Evolutionary conservation across 2,797 vertebrate species (phyloP).

Genomic region (Rhincodon typus): DNA sequence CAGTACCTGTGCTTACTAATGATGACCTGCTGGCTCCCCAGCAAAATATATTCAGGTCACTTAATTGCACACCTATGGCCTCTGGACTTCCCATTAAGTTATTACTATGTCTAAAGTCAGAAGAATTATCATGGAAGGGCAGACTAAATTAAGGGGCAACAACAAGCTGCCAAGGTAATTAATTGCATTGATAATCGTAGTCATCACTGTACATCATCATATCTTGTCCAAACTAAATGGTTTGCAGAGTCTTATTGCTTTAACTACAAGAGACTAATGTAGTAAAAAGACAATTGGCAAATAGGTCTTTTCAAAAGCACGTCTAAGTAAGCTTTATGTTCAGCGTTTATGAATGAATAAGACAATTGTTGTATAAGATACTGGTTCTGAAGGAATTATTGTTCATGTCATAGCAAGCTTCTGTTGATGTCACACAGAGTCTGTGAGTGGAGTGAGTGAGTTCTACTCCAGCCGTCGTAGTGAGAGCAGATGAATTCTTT

Average conservation of each 20-base stretch:
- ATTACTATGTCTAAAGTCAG: not conserved
- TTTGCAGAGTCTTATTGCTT: not conserved
- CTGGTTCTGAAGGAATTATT: no score
- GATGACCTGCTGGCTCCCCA: not conserved
- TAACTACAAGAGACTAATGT: not conserved
- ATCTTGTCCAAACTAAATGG: not conserved
- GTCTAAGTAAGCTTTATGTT: not conserved
- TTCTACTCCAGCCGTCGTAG: no score
- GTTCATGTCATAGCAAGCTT: no score
- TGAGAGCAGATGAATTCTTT: no score
- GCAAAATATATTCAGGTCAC: not conserved
- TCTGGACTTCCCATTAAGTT: not conserved
- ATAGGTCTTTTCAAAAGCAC: not conserved
- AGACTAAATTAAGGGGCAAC: not conserved
- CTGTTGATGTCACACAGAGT: no score
- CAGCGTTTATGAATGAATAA: not conserved
- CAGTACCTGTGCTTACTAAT: not conserved
- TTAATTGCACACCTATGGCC: not conserved
- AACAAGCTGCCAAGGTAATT: not conserved
- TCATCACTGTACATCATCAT: not conserved
- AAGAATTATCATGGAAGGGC: not conserved
- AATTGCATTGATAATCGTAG: not conserved
- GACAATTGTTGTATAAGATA: not conserved
- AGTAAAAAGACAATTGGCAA: not conserved
- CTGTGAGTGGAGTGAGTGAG: no score